These are phyloP conservation scores for Halcyon malimbica DNA, from an alignment of 2,113 vertebrate genomes.

Conservation along the genomic window DNA sequence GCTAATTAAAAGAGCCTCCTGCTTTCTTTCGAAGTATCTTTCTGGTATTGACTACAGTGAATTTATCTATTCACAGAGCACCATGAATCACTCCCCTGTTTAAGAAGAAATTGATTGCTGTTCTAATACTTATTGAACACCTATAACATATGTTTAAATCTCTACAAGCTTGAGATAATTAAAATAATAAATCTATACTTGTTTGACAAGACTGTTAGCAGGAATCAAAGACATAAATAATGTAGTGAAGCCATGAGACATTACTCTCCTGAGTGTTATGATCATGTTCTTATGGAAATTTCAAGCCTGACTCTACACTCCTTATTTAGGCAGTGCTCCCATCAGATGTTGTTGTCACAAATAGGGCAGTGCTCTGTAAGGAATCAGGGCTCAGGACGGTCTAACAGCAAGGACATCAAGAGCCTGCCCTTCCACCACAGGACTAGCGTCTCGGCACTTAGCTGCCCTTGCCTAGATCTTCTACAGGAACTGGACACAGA, in stretches of 20 bases:
- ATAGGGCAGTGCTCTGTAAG: neutral
- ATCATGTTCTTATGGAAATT: conserved; percentile 3
- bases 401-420: neutral
- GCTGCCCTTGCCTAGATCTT: neutral
- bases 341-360: neutral
- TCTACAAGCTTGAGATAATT: conserved; percentile 71
- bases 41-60: conserved; percentile 10
- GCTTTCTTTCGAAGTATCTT: conserved; percentile 38
- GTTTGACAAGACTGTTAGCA: conserved; percentile 61
- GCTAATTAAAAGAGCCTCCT: conserved; percentile 60
- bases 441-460: neutral
- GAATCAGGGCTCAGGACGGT: neutral
- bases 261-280: neutral
- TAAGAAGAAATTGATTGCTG: conserved; percentile 73
- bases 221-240: conserved; percentile 67
- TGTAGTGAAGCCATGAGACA: neutral
- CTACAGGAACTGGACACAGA: neutral
- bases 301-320: neutral
- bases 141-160: conserved; percentile 77
- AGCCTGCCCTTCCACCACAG: neutral
- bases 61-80: conserved; percentile 52
- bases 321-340: neutral
- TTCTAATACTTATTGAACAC: conserved; percentile 77
- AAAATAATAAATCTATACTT: conserved; percentile 76
- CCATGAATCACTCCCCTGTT: conserved; percentile 61